These are phyloP conservation scores for Agrypnus murinus DNA, from an alignment of 2,888 invertebrate genomes.

Conservation along the genomic window DNA sequence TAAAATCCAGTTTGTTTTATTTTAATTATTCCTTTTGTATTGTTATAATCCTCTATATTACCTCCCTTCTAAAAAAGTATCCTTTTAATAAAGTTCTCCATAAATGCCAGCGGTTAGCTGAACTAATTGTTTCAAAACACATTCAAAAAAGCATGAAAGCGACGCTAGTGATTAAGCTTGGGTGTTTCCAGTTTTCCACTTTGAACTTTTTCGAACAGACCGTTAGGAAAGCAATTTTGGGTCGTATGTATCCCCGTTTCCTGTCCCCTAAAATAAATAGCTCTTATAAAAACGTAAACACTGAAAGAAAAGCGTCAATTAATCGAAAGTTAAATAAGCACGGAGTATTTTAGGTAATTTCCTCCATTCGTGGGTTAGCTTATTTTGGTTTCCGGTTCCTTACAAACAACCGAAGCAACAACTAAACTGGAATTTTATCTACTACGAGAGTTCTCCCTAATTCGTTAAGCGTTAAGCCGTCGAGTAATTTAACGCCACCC, in stretches of 20 bases:
- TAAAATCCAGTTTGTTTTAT: too few species aligned
- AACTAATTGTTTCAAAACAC: slow-evolving; percentile 1
- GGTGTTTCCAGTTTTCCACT: background rate
- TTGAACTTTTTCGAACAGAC: background rate
- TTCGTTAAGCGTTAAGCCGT: slow-evolving; percentile 41
- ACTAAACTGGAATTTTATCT: background rate
- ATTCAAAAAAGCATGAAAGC: slow-evolving; percentile 6
- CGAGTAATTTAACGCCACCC: slow-evolving; percentile 44
- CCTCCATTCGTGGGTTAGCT: background rate
- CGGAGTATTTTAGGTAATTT: background rate
- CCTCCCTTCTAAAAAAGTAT: too few species aligned
- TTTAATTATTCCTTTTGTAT: too few species aligned
- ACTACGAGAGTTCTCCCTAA: slow-evolving; percentile 21
- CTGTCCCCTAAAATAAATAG: background rate
- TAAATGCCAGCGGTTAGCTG: background rate
- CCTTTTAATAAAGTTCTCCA: too few species aligned
- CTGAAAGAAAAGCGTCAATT: slow-evolving; percentile 2
- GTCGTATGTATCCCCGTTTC: background rate
- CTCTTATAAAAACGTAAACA: slow-evolving; percentile 5
- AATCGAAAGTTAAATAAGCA: slow-evolving; percentile 5
- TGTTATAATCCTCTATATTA: too few species aligned
- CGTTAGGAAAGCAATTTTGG: background rate
- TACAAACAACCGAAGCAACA: slow-evolving; percentile 20
- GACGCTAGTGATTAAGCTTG: background rate
- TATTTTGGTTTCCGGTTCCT: slow-evolving; percentile 13